Percentiles rank a stretch among this genome's conserved stretches.
Conservation (phyloP, 2,888 invertebrate species). For the Cenopis cana region DNA sequence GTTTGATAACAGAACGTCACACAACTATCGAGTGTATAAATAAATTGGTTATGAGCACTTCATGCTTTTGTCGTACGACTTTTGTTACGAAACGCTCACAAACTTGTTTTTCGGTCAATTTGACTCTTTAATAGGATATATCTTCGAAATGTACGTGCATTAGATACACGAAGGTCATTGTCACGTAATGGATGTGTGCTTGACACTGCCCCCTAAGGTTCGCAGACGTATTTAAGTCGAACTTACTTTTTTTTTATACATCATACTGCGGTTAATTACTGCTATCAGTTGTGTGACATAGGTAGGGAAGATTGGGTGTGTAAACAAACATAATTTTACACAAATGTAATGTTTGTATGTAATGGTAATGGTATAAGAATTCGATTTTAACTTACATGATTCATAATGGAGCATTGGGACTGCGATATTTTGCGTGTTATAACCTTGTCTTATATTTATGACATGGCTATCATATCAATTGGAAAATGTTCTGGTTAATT, state of each 20-base stretch:
- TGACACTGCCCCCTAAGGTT: constrained; percentile 30
- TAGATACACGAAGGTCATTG: constrained; percentile 33
- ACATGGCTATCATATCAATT: too few relatives aligned
- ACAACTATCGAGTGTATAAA: constrained; percentile 46
- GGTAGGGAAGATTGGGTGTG: constrained; percentile 7
- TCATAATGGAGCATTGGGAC: too few relatives aligned
- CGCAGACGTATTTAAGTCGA: constrained; percentile 14
- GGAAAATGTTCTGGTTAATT: too few relatives aligned
- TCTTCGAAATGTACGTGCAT: background rate
- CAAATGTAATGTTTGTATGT: background rate
- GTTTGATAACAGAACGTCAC: constrained; percentile 77
- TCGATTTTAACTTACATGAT: background rate
- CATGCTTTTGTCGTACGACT: constrained; percentile 26
- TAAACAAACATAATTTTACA: constrained; percentile 29
- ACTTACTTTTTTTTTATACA: constrained; percentile 8
- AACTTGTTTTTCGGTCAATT: constrained; percentile 24
- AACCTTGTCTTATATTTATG: too few relatives aligned
- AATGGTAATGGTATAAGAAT: background rate
- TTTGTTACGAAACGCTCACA: constrained; percentile 26
- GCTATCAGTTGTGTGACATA: constrained; percentile 15
- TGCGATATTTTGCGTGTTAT: too few relatives aligned
- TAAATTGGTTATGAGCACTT: constrained; percentile 44
- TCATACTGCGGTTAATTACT: constrained; percentile 9
- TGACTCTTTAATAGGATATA: constrained; percentile 1
- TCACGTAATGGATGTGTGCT: constrained; percentile 22